Evolutionary conservation across 2,797 vertebrate species (phyloP).

Genomic region (Schizopygopsis pylzovi): DNA sequence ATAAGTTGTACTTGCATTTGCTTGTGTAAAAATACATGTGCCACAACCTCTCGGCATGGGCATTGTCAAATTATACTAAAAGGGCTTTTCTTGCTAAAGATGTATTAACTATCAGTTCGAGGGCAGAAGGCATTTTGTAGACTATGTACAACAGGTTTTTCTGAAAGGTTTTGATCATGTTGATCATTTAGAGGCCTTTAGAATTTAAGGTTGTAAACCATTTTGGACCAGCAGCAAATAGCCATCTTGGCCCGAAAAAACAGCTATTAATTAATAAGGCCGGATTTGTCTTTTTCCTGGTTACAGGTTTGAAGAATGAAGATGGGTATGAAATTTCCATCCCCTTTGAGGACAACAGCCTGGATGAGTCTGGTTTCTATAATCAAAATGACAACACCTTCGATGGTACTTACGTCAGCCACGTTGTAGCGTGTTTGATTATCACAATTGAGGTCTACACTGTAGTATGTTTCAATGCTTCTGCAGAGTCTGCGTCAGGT

Average conservation of each 20-base stretch:
- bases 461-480: not conserved
- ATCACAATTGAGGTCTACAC: not conserved
- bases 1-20: not conserved
- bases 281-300: not conserved
- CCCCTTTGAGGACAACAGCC: conserved; percentile 77
- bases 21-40: not conserved
- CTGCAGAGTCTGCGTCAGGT: conserved; percentile 67
- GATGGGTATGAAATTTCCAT: conserved; percentile 81
- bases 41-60: not conserved
- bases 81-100: not conserved
- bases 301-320: conserved; percentile 73
- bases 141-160: not conserved
- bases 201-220: not conserved
- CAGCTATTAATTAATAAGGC: no score
- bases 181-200: not conserved
- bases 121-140: no score
- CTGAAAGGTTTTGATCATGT: not conserved
- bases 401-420: conserved; percentile 74
- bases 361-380: conserved; percentile 75
- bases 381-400: conserved; percentile 73
- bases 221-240: not conserved
- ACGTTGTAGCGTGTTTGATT: not conserved
- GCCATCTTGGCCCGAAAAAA: no score
- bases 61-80: not conserved
- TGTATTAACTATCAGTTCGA: no score